A percentile compares a stretch with the other conserved stretches of the same genome.
phyloP scores from a whole-genome alignment of 2,888 invertebrate genomes.

The Cantharis rufa region DNA sequence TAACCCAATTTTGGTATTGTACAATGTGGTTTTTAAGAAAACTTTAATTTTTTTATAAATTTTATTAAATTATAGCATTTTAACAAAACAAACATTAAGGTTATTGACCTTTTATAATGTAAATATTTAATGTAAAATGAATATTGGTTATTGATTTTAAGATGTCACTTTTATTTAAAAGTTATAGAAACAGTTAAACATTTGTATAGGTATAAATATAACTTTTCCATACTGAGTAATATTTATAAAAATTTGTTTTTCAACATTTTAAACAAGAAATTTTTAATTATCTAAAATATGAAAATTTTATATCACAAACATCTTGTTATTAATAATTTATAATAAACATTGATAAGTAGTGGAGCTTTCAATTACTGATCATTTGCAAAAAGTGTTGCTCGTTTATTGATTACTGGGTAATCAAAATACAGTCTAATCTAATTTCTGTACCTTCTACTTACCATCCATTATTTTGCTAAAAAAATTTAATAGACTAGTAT shows the following conservation, averaged over 20 bases:
- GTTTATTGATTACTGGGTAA: not conserved
- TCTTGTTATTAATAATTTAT: not conserved
- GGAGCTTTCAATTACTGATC: not conserved
- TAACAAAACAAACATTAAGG: not conserved
- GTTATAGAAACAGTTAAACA: not conserved
- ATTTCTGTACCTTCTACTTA: not conserved
- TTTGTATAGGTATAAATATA: not conserved
- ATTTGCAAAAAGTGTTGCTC: not conserved
- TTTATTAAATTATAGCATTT: not conserved
- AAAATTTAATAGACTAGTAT: not conserved
- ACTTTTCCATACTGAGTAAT: not conserved
- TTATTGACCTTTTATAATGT: not conserved
- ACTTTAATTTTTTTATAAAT: not conserved
- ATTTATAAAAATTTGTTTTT: not conserved
- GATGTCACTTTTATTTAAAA: not conserved
- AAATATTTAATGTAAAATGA: not conserved
- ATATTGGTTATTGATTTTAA: not conserved
- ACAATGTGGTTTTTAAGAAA: not conserved
- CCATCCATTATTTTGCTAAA: not conserved
- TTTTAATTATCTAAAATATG: not conserved
- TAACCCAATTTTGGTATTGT: not conserved
- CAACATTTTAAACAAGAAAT: not conserved
- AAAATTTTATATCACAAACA: not conserved
- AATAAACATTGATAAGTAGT: not conserved
- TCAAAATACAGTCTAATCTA: not conserved